A percentile compares a stretch with the other conserved stretches of the same genome.
Conservation (phyloP, 2,113 vertebrate genomes). For the Pygathrix nemaeus region DNA sequence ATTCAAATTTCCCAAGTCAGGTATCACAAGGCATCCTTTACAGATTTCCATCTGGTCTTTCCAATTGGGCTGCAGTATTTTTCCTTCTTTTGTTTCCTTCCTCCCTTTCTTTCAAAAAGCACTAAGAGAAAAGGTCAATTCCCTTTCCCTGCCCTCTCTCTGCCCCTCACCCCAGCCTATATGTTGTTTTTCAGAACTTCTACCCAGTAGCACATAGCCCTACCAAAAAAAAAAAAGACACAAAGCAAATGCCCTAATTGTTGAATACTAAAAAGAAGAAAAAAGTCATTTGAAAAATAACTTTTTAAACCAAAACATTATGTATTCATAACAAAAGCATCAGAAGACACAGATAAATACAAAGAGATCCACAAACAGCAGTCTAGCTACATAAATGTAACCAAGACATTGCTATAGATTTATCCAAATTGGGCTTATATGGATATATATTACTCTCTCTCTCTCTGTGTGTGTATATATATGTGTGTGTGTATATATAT, state of each 20-base stretch:
- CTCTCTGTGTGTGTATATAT: not conserved
- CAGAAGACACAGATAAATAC: not conserved
- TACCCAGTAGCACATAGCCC: not conserved
- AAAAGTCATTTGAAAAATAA: constrained; percentile 1
- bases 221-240: not conserved
- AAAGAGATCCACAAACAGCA: not conserved
- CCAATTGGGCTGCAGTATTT: not conserved
- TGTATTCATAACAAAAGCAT: not conserved
- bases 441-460: not conserved
- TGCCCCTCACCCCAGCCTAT: not conserved
- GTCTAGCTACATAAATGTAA: not conserved
- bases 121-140: not conserved
- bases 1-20: not conserved
- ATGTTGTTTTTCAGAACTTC: not conserved
- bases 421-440: not conserved
- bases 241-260: not conserved
- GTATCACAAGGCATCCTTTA: not conserved
- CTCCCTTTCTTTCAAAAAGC: not conserved
- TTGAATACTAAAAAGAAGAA: not conserved
- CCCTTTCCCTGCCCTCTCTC: not conserved
- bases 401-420: not conserved
- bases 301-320: not conserved
- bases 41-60: not conserved
- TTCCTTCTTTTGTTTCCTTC: not conserved
- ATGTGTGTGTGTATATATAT: not conserved